Evolutionary conservation across 30 jellyfish, hydroid and myxozoan genomes (phyloP).

Genomic region (Nemopilema nomurai): DNA sequence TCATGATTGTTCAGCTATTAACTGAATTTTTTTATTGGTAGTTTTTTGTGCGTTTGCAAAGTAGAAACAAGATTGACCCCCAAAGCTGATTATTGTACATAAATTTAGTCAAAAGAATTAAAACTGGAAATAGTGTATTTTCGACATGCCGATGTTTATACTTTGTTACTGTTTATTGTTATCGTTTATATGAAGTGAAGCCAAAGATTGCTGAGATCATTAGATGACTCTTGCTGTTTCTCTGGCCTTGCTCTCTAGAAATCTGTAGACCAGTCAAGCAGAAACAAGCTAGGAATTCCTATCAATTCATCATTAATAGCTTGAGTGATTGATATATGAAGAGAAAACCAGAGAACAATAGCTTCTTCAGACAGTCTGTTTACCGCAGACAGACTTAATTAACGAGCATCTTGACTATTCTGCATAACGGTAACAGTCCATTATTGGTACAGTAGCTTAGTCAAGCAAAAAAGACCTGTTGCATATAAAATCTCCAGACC

Average conservation of each 20-base stretch:
- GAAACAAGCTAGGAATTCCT: neutral
- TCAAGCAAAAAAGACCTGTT: too few relatives aligned
- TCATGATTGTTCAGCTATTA: too few relatives aligned
- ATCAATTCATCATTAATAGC: constrained; percentile 1
- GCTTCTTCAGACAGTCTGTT: neutral
- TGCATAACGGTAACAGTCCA: constrained; percentile 65
- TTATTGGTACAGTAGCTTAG: neutral
- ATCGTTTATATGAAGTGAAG: neutral
- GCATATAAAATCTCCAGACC: too few relatives aligned
- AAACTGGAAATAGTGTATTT: neutral
- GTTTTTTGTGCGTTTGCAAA: neutral
- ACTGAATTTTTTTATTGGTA: too few relatives aligned
- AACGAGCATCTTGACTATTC: neutral
- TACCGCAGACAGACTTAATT: neutral
- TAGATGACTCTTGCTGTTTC: neutral
- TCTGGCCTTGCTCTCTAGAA: neutral
- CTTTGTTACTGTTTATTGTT: neutral
- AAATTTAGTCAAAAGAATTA: neutral
- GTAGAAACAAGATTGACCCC: neutral
- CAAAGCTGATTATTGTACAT: neutral
- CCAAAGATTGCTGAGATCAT: neutral
- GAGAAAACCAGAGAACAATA: constrained; percentile 2
- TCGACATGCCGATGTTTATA: neutral
- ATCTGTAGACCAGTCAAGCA: neutral
- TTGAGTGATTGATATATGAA: constrained; percentile 54